These are phyloP conservation scores for Suillia variegata DNA, from an alignment of 2,888 invertebrate species.

Conservation along the genomic window DNA sequence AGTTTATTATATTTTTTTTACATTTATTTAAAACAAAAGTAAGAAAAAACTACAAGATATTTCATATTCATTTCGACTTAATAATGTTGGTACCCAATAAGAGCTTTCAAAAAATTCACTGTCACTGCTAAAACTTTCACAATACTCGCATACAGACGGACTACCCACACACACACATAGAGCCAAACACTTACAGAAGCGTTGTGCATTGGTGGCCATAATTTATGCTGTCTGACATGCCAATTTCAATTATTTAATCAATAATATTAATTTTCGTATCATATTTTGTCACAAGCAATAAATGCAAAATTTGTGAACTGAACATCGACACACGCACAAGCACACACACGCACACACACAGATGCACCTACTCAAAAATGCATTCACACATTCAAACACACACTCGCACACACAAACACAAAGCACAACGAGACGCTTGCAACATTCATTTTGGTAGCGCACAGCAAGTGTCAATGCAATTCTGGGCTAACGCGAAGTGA, in stretches of 20 bases:
- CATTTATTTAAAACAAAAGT: no score
- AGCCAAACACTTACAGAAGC: neutral
- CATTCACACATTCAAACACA: conserved; percentile 18
- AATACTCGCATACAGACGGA: neutral
- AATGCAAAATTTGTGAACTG: conserved; percentile 55
- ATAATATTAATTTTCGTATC: conserved; percentile 62
- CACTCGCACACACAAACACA: conserved; percentile 10
- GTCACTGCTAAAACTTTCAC: neutral
- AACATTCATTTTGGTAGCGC: conserved; percentile 34
- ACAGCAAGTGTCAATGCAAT: conserved; percentile 14
- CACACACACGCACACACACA: conserved; percentile 13
- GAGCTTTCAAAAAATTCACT: neutral
- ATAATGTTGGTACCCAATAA: no score
- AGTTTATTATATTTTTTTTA: no score
- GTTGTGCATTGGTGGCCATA: conserved; percentile 35
- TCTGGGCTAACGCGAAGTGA: conserved; percentile 6
- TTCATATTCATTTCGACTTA: no score
- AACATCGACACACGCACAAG: conserved; percentile 32
- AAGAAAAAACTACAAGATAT: no score
- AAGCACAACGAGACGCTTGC: conserved; percentile 14
- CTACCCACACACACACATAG: neutral
- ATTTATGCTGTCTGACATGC: conserved; percentile 52
- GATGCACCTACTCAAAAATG: conserved; percentile 1
- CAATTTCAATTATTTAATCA: conserved; percentile 62
- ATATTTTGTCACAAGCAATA: conserved; percentile 62